Conservation (phyloP, 2,797 vertebrate species). For the Lophius americanus region DNA sequence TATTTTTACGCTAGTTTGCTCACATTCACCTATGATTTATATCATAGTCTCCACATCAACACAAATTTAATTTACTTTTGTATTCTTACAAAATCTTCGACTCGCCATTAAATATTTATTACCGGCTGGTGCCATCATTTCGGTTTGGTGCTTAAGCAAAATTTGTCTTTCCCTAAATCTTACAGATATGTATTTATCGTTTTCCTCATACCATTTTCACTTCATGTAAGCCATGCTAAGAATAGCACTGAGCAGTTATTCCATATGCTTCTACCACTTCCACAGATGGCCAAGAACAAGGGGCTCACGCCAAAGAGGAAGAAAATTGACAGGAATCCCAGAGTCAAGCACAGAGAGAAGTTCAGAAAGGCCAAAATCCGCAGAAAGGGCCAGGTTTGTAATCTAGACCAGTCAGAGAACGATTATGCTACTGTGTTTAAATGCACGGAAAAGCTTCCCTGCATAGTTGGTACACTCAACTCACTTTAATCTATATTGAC, state of each 20-base stretch:
- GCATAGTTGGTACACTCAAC: neutral
- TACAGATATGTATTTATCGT: too few species aligned
- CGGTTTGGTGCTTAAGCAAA: neutral
- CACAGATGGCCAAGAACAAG: slow-evolving; percentile 95
- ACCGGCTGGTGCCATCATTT: neutral
- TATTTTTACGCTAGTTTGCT: too few species aligned
- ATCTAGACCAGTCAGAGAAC: neutral
- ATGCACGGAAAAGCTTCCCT: neutral
- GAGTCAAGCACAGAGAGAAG: slow-evolving; percentile 96
- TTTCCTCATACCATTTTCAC: neutral
- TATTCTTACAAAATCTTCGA: too few species aligned
- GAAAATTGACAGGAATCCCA: slow-evolving; percentile 96
- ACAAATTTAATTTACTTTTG: too few species aligned
- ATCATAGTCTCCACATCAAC: too few species aligned
- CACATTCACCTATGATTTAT: too few species aligned
- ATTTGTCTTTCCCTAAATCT: neutral
- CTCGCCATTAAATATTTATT: neutral
- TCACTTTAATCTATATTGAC: neutral
- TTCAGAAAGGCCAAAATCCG: slow-evolving; percentile 93
- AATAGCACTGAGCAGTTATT: neutral
- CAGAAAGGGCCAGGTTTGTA: slow-evolving; percentile 90
- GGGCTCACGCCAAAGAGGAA: slow-evolving; percentile 94
- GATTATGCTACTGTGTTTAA: neutral
- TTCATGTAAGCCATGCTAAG: neutral
- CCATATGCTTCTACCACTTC: slow-evolving; percentile 7